Evolutionary conservation across 2,113 vertebrate species (phyloP).

Genomic region (Cololabis saira): DNA sequence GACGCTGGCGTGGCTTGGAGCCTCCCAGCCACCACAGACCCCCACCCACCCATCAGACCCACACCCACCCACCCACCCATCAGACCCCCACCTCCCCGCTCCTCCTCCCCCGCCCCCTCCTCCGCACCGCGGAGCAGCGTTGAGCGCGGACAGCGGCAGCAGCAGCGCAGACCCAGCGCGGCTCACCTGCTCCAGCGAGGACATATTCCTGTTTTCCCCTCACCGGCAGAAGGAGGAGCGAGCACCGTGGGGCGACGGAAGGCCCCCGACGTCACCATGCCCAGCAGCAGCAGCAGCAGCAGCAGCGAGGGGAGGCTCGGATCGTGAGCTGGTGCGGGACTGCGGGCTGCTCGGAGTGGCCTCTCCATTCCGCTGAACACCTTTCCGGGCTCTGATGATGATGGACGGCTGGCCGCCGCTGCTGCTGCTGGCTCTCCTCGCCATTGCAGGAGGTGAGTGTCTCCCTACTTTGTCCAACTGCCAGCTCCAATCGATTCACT

Average conservation of each 20-base stretch:
- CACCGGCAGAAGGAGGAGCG: slow-evolving; percentile 20
- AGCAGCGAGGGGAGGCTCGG: slow-evolving; percentile 53
- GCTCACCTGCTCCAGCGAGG: slow-evolving; percentile 55
- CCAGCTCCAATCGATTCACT: slow-evolving; percentile 52
- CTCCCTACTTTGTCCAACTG: slow-evolving; percentile 28
- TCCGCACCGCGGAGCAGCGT: slow-evolving; percentile 56
- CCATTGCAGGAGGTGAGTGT: slow-evolving; percentile 82
- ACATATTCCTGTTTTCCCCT: not conserved
- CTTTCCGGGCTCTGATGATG: slow-evolving; percentile 67
- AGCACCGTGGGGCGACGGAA: slow-evolving; percentile 22
- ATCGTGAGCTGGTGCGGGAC: slow-evolving; percentile 41
- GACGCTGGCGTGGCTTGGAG: slow-evolving; percentile 30
- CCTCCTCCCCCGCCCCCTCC: slow-evolving; percentile 39
- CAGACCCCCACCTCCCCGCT: not conserved
- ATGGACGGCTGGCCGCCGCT: slow-evolving; percentile 72
- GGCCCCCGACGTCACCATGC: slow-evolving; percentile 60
- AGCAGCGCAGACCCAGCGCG: slow-evolving; percentile 35
- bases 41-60: not conserved
- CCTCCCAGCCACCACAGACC: slow-evolving; percentile 43
- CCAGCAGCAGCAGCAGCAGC: slow-evolving; percentile 66
- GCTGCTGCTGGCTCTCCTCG: slow-evolving; percentile 77
- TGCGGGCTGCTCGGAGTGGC: slow-evolving; percentile 59
- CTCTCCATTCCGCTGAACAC: slow-evolving; percentile 65
- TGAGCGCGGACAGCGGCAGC: slow-evolving; percentile 38
- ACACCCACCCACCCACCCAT: slow-evolving; percentile 17